Base-by-base conservation (phyloP, 2,797 vertebrate species). In the Gymnodraco acuticeps region DNA sequence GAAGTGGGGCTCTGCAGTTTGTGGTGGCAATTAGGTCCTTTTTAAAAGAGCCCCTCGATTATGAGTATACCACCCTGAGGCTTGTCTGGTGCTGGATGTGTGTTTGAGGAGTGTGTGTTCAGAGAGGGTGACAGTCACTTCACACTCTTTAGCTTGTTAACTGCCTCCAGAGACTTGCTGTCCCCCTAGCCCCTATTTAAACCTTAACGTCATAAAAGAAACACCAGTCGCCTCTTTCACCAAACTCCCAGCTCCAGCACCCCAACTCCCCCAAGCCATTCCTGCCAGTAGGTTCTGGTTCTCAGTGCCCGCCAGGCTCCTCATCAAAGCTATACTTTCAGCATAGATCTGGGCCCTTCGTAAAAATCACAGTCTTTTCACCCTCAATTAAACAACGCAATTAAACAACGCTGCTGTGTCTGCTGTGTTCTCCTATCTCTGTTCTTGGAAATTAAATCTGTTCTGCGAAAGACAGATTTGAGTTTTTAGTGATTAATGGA, bases 71-170 rank as follows among this genome's bases (percentile, higher is more conserved):
- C 64, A 73, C 80, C 78, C 81, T 41, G 64, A 73, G 82, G 86
- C 68, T 83, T 70, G 69, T 83, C 70, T 48, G 27, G 51, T 54
- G 67, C 77, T 89, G 63, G 83, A 90, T 74, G 89, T 88, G 88
- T 84, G 81, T 87, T 85, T 82, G 75, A 86, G 72, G 77, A 68
- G 78, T 87, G 52, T 43, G 62, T 67, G 77, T 78, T 64, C 46
- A 65, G 51, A 62, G 67, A 78, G 65, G 75, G 78, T 84, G 86
- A 88, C 87, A 77, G 87, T 90, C 87, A 87, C 76, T 89, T 93
- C 81, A 87, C 88, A 92, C 80, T 86, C 72, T 68, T 65, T 38
- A 69, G 81, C 86, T 87, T 84, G 84, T 92, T 90, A 89, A 91
- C 85, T 76, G 69, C 87, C 78, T 64, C 82, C 76, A 80, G 75